These are phyloP conservation scores for Pipa parva DNA, from an alignment of 2,113 vertebrate species.

Conservation along the genomic window DNA sequence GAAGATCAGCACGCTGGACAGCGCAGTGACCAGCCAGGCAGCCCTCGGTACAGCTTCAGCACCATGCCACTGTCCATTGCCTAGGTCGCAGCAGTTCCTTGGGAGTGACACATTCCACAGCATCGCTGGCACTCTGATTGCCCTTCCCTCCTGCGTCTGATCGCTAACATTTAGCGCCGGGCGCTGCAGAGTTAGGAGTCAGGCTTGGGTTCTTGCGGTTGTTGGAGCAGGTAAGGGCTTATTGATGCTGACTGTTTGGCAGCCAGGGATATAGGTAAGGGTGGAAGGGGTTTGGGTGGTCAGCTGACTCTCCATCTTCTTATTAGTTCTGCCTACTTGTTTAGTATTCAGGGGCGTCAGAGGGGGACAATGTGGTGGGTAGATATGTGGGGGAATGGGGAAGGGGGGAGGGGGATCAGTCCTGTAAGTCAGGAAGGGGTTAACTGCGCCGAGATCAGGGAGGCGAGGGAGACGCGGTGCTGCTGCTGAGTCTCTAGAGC, in stretches of 20 bases:
- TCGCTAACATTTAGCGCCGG: neutral
- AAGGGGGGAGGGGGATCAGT: neutral
- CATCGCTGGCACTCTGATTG: constrained; percentile 53
- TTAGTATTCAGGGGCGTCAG: constrained; percentile 9
- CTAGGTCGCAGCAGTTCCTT: constrained; percentile 67
- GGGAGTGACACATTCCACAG: constrained; percentile 63
- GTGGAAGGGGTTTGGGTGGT: constrained; percentile 6
- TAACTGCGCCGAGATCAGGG: neutral
- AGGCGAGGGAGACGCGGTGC: neutral
- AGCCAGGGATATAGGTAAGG: neutral
- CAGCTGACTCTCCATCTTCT: constrained; percentile 20
- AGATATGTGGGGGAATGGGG: neutral
- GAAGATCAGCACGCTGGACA: constrained; percentile 79
- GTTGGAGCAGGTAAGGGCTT: constrained; percentile 2
- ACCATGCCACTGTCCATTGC: constrained; percentile 47
- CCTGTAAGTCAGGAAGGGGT: neutral
- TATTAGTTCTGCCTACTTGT: neutral
- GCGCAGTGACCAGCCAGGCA: constrained; percentile 70
- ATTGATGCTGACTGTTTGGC: neutral
- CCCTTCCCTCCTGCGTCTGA: neutral
- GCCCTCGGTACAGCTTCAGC: constrained; percentile 53
- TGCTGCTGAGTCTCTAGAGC: too few relatives aligned
- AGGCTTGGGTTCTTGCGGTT: neutral
- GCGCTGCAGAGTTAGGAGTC: neutral
- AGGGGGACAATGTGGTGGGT: neutral